Base-by-base conservation (phyloP, 2,888 invertebrate genomes). In the Elysia crispata region DNA sequence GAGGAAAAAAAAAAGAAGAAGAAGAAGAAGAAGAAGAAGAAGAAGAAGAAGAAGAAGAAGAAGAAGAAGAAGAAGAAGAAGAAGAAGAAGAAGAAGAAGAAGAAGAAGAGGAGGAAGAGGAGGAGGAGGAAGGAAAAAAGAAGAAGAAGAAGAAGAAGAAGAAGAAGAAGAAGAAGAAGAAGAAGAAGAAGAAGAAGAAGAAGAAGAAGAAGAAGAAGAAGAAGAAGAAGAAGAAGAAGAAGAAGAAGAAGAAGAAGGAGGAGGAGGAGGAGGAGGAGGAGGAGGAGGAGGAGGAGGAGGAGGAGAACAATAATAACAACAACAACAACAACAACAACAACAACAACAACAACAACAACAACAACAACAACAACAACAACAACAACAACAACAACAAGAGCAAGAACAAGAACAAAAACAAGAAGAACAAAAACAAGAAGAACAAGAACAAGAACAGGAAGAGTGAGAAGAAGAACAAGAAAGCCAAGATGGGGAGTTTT, bases 121-220 rank as follows among this genome's bases (percentile, higher is more conserved):
- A 20, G 41, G 33, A 18, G 23, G 70, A 20, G 41, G 31, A 33
- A 25, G 64, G 15, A 23, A 23, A 23, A 23, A 23, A 20, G 64
- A 23, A 23, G 23, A 23, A 23, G 64, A 23, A 31, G 33, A 20
- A 23, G 33, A 20, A 70, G 70, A 20, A 31, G 33, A 20, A 70
- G 70, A 20, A 31, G 33, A 20, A 70, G 70, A 18, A 31, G 33
- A 20, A 70, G 70, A 18, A 31, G 33, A 20, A 70, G 70, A 18
- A 31, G 33, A 20, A 70, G 70, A 18, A 31, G 33, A 20, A 70
- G 70, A 20, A 31, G 33, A 20, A 70, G 70, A 20, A 31, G 33
- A 20, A 70, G 70, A 20, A 31, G 33, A 20, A 70, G 70, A 20
- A 23, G 13, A 20, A 70, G 70, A 20, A 31, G 33, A 20, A 70